Conservation (phyloP, 2,113 vertebrate species). For the Anolis carolinensis region DNA sequence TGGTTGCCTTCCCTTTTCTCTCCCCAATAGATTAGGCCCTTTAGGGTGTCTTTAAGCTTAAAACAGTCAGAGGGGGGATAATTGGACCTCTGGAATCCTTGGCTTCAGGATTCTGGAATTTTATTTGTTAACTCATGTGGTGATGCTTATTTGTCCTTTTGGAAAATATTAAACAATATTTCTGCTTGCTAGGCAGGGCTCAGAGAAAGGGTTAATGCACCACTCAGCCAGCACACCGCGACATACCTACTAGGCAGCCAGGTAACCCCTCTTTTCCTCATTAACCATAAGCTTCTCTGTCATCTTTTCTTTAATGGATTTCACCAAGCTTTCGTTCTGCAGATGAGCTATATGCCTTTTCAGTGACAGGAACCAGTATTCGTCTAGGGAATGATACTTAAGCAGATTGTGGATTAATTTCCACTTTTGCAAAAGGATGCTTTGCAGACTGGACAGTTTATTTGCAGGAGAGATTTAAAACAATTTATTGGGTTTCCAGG, state of each 20-base stretch:
- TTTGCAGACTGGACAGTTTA: slow-evolving; percentile 34
- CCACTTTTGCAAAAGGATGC: slow-evolving; percentile 18
- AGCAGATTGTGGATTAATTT: slow-evolving; percentile 41
- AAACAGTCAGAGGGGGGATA: no score
- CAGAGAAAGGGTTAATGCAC: slow-evolving; percentile 49
- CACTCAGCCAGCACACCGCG: slow-evolving; percentile 44
- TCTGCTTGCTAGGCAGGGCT: slow-evolving; percentile 25
- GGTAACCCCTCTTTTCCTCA: slow-evolving; percentile 41
- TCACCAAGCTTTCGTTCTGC: slow-evolving; percentile 50
- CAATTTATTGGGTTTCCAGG: slow-evolving; percentile 32
- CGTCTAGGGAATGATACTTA: slow-evolving; percentile 45
- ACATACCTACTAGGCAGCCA: slow-evolving; percentile 52
- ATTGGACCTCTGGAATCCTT: no score
- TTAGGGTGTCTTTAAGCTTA: no score
- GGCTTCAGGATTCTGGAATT: no score
- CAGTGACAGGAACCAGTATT: slow-evolving; percentile 57
- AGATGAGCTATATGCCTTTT: slow-evolving; percentile 46
- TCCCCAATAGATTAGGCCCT: no score
- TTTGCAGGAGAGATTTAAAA: not conserved
- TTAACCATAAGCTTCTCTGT: slow-evolving; percentile 59
- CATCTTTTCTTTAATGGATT: slow-evolving; percentile 60
- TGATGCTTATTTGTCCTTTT: no score
- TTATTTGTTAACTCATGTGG: no score
- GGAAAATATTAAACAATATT: not conserved
- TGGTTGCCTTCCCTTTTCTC: no score